Evolutionary conservation across 2,113 vertebrate genomes (phyloP).

Genomic region (Steatornis caripensis): DNA sequence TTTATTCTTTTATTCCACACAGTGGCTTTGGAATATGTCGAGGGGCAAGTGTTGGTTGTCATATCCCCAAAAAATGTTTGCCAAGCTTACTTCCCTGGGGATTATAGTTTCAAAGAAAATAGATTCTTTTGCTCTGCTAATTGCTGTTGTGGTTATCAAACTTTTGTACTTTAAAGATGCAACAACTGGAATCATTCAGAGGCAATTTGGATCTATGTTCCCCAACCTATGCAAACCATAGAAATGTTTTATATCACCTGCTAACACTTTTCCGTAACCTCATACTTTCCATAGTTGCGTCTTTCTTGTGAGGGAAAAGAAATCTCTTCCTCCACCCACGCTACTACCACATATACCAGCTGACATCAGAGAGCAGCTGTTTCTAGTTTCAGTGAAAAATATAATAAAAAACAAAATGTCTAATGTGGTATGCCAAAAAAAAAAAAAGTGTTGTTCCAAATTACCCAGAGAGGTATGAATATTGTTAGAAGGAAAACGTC

Average conservation of each 20-base stretch:
- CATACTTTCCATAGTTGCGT: constrained; percentile 47
- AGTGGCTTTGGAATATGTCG: not conserved
- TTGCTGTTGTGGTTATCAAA: not conserved
- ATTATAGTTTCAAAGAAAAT: not conserved
- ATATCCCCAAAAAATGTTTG: not conserved
- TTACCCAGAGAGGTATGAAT: constrained; percentile 34
- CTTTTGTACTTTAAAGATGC: not conserved
- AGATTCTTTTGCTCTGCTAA: not conserved
- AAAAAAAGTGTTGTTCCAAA: constrained; percentile 18
- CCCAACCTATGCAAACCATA: constrained; percentile 3
- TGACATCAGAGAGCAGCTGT: constrained; percentile 42
- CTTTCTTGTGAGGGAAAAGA: constrained; percentile 42
- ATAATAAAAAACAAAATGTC: constrained; percentile 29
- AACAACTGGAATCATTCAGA: not conserved
- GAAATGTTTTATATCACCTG: constrained; percentile 55
- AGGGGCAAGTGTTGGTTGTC: not conserved
- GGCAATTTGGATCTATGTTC: not conserved
- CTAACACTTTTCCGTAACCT: constrained; percentile 23
- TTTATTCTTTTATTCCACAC: not conserved
- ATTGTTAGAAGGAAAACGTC: constrained; percentile 2
- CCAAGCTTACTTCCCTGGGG: not conserved
- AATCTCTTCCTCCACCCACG: constrained; percentile 45
- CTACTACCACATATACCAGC: constrained; percentile 36
- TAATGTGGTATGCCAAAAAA: constrained; percentile 8
- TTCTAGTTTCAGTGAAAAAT: constrained; percentile 58